A percentile compares a stretch with the other conserved stretches of the same genome.
These are phyloP conservation scores for Vulpes lagopus DNA, from an alignment of 2,113 vertebrate species.

Conservation along the genomic window DNA sequence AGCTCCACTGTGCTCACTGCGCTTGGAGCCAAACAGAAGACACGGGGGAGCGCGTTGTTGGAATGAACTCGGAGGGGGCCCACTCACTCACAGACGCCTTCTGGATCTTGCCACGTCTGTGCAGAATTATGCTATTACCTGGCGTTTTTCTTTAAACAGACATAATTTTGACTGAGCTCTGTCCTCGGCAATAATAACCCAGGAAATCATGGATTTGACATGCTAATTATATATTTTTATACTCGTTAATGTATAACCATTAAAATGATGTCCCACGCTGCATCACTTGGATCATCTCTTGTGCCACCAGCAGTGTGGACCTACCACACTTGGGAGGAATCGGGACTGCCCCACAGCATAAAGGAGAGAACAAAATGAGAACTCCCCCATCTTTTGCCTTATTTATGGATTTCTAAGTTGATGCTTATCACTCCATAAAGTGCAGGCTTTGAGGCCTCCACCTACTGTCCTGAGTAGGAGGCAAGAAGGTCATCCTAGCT, in stretches of 20 bases:
- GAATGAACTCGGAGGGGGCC: neutral
- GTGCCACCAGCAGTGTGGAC: neutral
- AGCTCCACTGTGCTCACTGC: accelerated
- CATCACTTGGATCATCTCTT: neutral
- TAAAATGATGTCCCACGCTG: neutral
- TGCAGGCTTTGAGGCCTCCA: neutral
- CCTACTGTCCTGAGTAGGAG: neutral
- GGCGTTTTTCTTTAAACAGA: neutral
- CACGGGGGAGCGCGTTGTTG: accelerated
- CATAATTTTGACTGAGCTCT: neutral
- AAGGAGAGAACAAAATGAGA: neutral
- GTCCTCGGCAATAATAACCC: neutral
- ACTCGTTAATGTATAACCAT: neutral
- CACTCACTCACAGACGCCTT: accelerated
- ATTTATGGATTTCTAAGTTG: too few relatives aligned
- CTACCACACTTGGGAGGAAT: neutral
- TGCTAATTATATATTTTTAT: neutral
- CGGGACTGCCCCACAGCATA: neutral
- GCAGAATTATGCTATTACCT: accelerated
- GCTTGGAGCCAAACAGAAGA: neutral
- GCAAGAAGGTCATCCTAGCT: neutral
- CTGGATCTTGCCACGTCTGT: too few relatives aligned
- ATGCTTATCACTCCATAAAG: too few relatives aligned
- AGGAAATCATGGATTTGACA: neutral
- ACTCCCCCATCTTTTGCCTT: too few relatives aligned